A percentile compares a stretch with the other conserved stretches of the same genome.
Evolutionary conservation across 2,888 invertebrate genomes (phyloP).

Genomic region (Smittia aterrima): DNA sequence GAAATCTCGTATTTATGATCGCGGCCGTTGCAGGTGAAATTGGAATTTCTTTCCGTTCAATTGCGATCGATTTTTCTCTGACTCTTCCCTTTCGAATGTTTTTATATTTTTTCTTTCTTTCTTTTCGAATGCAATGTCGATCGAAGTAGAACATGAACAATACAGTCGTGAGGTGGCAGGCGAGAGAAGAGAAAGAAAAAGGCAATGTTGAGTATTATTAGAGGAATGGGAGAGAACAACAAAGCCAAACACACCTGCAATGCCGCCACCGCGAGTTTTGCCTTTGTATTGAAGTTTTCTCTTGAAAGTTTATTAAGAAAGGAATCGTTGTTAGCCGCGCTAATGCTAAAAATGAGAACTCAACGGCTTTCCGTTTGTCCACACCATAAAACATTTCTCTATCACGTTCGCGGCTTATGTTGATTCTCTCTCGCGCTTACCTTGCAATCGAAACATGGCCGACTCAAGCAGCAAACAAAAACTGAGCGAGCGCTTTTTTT

Average conservation of each 20-base stretch:
- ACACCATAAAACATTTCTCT: background rate
- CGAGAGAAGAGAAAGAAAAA: too few species aligned
- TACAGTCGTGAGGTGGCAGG: too few species aligned
- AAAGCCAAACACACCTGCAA: background rate
- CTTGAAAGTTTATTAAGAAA: background rate
- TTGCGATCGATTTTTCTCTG: conserved; percentile 4
- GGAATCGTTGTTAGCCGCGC: background rate
- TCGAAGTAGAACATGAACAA: background rate
- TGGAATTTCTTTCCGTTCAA: background rate
- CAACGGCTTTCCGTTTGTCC: background rate
- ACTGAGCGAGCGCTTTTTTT: background rate
- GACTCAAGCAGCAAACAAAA: background rate
- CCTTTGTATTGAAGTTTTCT: background rate
- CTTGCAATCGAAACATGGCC: background rate
- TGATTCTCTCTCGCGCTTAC: background rate
- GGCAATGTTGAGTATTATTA: background rate
- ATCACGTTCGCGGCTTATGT: background rate
- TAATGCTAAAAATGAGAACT: background rate
- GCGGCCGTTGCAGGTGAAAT: background rate
- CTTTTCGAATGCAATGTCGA: conserved; percentile 1
- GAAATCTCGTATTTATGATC: too few species aligned
- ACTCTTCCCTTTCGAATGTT: too few species aligned
- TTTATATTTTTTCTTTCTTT: too few species aligned
- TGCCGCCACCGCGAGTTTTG: background rate
- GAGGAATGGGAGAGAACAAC: background rate